These are phyloP conservation scores for Euglossa dilemma DNA, from an alignment of 1,140 invertebrate species.

Conservation along the genomic window DNA sequence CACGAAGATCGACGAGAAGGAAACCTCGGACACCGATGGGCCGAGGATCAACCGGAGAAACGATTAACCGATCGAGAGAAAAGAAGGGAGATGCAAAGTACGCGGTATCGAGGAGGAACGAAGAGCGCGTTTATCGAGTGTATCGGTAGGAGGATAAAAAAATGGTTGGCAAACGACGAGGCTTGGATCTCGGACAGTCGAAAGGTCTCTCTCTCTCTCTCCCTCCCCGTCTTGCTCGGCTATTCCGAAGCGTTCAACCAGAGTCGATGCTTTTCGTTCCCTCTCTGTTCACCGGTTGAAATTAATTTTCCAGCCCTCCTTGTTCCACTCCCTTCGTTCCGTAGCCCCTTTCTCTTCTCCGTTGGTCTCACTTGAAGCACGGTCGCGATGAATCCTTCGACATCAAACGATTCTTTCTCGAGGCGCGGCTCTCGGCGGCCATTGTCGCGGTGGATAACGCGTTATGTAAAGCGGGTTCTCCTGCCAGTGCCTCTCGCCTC, in stretches of 20 bases:
- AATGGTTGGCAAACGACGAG: not conserved
- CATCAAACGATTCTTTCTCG: conserved; percentile 72
- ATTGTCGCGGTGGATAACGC: conserved; percentile 69
- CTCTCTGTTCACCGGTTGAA: conserved; percentile 51
- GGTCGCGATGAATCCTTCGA: conserved; percentile 66
- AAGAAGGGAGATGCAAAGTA: not conserved
- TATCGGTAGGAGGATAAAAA: not conserved
- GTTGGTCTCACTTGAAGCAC: conserved; percentile 48
- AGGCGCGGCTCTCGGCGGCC: conserved; percentile 56
- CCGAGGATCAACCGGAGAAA: not conserved
- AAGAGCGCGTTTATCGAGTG: not conserved
- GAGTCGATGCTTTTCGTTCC: conserved; percentile 43
- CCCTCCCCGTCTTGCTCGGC: conserved; percentile 29
- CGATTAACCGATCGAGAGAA: not conserved
- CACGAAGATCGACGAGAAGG: not conserved
- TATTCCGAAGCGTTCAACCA: conserved; percentile 57
- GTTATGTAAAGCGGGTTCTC: conserved; percentile 70
- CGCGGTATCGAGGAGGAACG: not conserved
- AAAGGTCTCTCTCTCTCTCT: conserved; percentile 57
- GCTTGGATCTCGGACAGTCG: conserved; percentile 42
- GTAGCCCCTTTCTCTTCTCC: conserved; percentile 21
- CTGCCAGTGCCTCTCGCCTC: conserved; percentile 31
- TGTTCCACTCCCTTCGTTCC: conserved; percentile 11
- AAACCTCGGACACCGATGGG: not conserved
- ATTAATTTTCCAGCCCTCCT: conserved; percentile 60